A percentile compares a stretch with the other conserved stretches of the same genome.
Evolutionary conservation across 2,113 vertebrate genomes (phyloP).

Genomic region (Rhineura floridana): DNA sequence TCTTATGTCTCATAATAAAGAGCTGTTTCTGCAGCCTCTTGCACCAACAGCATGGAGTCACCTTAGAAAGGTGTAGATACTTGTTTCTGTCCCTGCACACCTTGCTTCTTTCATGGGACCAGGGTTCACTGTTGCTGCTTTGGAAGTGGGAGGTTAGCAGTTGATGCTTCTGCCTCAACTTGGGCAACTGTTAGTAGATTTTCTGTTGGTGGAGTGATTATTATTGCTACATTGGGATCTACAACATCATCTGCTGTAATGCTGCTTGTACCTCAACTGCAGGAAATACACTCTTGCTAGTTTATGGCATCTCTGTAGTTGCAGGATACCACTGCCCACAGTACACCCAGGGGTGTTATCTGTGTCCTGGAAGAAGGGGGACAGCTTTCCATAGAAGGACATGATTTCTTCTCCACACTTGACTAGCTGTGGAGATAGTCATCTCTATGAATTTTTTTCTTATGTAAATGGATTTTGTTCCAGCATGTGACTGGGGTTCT

Average conservation of each 20-base stretch:
- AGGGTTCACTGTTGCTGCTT: background rate
- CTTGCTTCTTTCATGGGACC: too few relatives aligned
- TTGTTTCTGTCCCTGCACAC: background rate
- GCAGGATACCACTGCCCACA: background rate
- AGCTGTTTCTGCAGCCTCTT: background rate
- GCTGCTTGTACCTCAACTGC: background rate
- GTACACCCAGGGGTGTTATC: too few relatives aligned
- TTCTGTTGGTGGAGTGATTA: background rate
- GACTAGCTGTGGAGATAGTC: background rate
- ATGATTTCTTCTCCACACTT: background rate
- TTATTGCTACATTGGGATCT: background rate
- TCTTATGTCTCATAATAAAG: background rate
- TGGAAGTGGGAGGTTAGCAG: too few relatives aligned
- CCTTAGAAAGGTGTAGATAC: background rate
- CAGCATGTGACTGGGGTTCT: background rate
- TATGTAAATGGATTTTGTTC: too few relatives aligned
- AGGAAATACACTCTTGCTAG: background rate
- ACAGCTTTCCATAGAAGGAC: background rate
- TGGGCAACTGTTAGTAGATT: background rate
- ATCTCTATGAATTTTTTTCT: background rate
- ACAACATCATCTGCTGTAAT: background rate
- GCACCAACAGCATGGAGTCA: background rate
- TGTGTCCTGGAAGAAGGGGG: background rate
- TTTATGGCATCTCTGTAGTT: background rate
- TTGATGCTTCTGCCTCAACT: background rate